phyloP scores from a whole-genome alignment of 2,888 invertebrate species.

The Dryococelus australis region DNA sequence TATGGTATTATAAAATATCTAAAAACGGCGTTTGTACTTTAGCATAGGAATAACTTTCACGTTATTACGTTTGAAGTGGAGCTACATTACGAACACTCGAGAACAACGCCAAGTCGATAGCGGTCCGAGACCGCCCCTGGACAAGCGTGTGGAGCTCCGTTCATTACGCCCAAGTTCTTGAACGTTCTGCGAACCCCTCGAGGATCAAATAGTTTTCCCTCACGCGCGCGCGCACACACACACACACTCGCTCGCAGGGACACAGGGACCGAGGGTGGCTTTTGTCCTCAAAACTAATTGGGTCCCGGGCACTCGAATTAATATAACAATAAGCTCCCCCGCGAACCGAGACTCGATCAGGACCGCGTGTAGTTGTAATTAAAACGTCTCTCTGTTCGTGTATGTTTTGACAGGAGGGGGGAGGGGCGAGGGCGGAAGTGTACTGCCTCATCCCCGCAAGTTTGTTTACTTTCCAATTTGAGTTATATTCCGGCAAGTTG shows the following conservation, averaged over 20 bases:
- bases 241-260: background rate
- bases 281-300: background rate
- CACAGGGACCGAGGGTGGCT: background rate
- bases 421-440: too few relatives aligned
- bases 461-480: slow-evolving; percentile 11
- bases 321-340: background rate
- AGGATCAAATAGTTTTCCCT: background rate
- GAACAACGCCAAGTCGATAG: too few relatives aligned
- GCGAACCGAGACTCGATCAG: background rate
- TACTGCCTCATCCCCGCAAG: background rate
- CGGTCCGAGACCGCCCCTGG: too few relatives aligned
- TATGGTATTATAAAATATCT: too few relatives aligned
- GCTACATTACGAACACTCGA: too few relatives aligned
- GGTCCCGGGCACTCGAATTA: background rate
- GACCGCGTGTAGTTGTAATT: background rate
- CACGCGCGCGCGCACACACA: background rate
- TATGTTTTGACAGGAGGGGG: too few relatives aligned
- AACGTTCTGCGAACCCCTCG: background rate
- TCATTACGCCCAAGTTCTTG: background rate
- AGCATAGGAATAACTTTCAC: too few relatives aligned
- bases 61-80: too few relatives aligned
- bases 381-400: background rate
- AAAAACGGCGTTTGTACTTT: too few relatives aligned
- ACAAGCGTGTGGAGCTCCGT: too few relatives aligned
- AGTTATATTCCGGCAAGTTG: background rate